Base-by-base conservation (phyloP, 35 echinoderm and acorn worm species). In the Apostichopus californicus region DNA sequence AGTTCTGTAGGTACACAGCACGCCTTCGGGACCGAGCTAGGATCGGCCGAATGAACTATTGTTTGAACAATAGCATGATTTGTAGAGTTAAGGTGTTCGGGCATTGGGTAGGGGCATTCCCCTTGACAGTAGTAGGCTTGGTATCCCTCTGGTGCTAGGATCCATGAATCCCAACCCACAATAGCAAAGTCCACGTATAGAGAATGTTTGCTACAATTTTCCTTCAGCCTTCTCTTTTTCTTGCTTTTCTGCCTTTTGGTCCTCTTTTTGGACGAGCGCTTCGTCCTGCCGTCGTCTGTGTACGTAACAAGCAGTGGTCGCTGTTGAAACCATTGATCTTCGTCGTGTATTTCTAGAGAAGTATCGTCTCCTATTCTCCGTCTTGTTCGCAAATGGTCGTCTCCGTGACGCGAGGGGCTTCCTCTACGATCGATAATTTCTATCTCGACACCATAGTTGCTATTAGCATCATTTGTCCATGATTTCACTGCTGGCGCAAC, bases 1-100 rank as follows among this genome's bases (percentile, higher is more conserved):
- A 98, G 93, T 91, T 98, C 97, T 91, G 97, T 98, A 21, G 97
- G 97, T 13, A 98, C 97, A 92, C 97, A 98, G 83, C 97, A 98
- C 15, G 95, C 97, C 77, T 94, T 91, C 5, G 97, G 97, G 59
- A 96, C 97, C 61, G 93, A 91, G 24, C 80, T 56, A 26, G 97
- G 91, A 73, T 96, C 92, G 21, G 93, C 95, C 17, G 97, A 98
- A 89, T 98, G 92, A 15, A 98, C 93, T 87, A 98, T 94, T 82
- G 97, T 98, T 81, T 98, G 97, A 89, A 98, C 97, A 82, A 98
- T 98, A 13, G 97, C 97, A 73, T 96, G 95, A 78, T 96, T 98
- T n/a, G 95, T 96, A 17, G 95, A 81, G 88, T 98, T 98, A 17
- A 98, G 88, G 86, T 96, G 97, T 15, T 93, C 95, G 15, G 93